Conservation (phyloP, 2,888 invertebrate species). For the Cheilosia vulpina region DNA sequence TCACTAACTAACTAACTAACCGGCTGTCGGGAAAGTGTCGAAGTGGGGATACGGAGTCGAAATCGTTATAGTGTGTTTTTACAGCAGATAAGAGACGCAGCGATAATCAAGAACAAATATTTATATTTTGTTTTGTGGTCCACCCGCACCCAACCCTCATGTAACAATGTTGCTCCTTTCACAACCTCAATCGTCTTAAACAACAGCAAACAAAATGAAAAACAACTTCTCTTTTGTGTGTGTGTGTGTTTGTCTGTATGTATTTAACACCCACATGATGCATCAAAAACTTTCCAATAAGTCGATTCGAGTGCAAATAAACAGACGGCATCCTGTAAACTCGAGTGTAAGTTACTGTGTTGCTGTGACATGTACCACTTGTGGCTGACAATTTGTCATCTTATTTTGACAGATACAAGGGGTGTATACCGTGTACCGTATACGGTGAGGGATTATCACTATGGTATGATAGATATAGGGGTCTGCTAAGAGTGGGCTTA, state of each 20-base stretch:
- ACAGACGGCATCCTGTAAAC: conserved; percentile 60
- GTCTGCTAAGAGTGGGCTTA: too few relatives aligned
- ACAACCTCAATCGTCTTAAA: background rate
- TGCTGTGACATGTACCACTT: conserved; percentile 59
- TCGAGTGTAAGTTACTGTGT: conserved; percentile 55
- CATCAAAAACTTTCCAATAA: conserved; percentile 59
- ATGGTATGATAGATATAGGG: too few relatives aligned
- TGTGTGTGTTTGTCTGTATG: conserved; percentile 11
- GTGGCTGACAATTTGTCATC: conserved; percentile 69
- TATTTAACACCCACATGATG: conserved; percentile 50
- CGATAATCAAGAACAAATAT: conserved; percentile 43
- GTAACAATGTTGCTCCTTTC: conserved; percentile 7
- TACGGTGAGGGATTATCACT: background rate
- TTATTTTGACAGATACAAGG: conserved; percentile 17
- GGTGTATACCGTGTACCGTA: background rate
- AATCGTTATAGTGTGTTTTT: conserved; percentile 28
- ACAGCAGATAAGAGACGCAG: conserved; percentile 28
- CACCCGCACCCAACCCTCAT: background rate
- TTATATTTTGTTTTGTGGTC: background rate
- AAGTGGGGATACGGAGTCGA: conserved; percentile 13
- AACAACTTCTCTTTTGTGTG: conserved; percentile 21
- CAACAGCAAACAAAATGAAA: conserved; percentile 16
- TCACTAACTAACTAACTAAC: conserved; percentile 56
- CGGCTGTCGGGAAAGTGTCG: conserved; percentile 3
- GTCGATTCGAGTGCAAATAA: conserved; percentile 57